A percentile compares a stretch with the other conserved stretches of the same genome.
These are phyloP conservation scores for Homarus gammarus DNA, from an alignment of 2,888 invertebrate genomes.

Conservation along the genomic window DNA sequence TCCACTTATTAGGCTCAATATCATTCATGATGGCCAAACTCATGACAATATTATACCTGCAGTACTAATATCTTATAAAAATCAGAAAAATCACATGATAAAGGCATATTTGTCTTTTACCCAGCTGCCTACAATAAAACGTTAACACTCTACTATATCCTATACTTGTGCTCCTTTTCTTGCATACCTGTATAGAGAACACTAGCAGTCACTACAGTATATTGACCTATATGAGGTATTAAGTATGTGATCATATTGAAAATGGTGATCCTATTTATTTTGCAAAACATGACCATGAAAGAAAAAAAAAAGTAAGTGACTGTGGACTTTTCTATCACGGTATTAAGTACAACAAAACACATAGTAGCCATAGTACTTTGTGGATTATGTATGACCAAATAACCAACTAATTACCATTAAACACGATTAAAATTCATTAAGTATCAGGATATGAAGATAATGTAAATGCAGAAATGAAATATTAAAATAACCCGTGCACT, in stretches of 20 bases:
- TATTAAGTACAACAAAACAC: conserved; percentile 12
- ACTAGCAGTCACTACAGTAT: not conserved
- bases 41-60: not conserved
- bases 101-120: not conserved
- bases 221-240: not conserved
- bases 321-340: not conserved
- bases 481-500: conserved; percentile 16
- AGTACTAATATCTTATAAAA: not conserved
- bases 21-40: not conserved
- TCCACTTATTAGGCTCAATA: not conserved
- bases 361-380: not conserved
- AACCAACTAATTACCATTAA: conserved; percentile 1
- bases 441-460: not conserved
- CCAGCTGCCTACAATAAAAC: not conserved
- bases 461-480: conserved; percentile 5
- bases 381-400: not conserved
- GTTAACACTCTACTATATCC: not conserved
- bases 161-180: not conserved
- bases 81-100: not conserved
- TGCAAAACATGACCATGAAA: not conserved
- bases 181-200: not conserved
- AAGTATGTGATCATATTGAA: not conserved
- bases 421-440: not conserved
- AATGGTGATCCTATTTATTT: not conserved
- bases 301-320: not conserved